These are phyloP conservation scores for Unio pictorum DNA, from an alignment of 2,888 invertebrate species.

Conservation along the genomic window DNA sequence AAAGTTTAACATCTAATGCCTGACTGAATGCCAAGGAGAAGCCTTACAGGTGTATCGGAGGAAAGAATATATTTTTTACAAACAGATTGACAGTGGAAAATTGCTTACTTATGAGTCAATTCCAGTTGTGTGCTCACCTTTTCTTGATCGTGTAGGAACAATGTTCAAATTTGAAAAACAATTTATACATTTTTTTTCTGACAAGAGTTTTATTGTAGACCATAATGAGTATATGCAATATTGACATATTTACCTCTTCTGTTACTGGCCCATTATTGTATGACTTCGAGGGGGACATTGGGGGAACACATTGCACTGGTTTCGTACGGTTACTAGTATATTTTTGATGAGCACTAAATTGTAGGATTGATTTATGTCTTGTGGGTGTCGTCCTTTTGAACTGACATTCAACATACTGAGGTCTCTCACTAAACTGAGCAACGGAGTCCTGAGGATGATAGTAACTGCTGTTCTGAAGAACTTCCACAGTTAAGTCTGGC, in stretches of 20 bases:
- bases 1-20: too few species aligned
- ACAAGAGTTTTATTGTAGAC: too few species aligned
- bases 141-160: too few species aligned
- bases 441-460: constrained; percentile 47
- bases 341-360: background rate
- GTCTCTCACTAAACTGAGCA: constrained; percentile 23
- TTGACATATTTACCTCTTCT: constrained; percentile 11
- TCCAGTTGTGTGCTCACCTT: too few species aligned
- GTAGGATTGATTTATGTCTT: constrained; percentile 9
- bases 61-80: too few species aligned
- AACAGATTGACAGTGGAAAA: too few species aligned
- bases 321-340: constrained; percentile 15
- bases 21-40: too few species aligned
- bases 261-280: constrained; percentile 10
- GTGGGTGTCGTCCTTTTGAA: background rate
- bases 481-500: constrained; percentile 88
- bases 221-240: too few species aligned
- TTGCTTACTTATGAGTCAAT: too few species aligned
- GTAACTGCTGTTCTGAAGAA: constrained; percentile 74
- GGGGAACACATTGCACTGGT: constrained; percentile 38
- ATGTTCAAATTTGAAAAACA: too few species aligned
- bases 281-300: constrained; percentile 30
- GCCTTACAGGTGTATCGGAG: too few species aligned
- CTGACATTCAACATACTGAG: constrained; percentile 10
- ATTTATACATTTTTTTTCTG: too few species aligned